Percentiles rank a stretch among this genome's conserved stretches.
Evolutionary conservation across 1,140 invertebrate genomes (phyloP).

Genomic region (Amyelois transitella): DNA sequence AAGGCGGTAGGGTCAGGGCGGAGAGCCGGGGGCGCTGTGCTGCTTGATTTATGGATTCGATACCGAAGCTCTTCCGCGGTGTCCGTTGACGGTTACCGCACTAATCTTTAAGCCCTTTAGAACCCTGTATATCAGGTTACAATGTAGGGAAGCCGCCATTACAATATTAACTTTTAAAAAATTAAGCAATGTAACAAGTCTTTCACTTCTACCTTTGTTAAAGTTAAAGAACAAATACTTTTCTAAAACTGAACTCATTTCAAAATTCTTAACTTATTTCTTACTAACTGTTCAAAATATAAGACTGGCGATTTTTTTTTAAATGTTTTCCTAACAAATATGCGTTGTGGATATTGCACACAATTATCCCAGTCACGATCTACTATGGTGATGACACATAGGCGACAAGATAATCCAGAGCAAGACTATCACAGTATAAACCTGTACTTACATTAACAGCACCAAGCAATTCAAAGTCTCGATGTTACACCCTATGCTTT

Average conservation of each 20-base stretch:
- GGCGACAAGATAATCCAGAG: not conserved
- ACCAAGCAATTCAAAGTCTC: not conserved
- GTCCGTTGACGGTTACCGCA: conserved; percentile 54
- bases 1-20: conserved; percentile 40
- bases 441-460: not conserved
- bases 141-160: conserved; percentile 3
- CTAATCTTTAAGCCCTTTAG: conserved; percentile 41
- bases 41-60: conserved; percentile 57
- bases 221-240: no score
- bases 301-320: no score
- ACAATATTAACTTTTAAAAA: not conserved
- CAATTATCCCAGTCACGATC: not conserved
- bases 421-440: not conserved
- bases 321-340: no score
- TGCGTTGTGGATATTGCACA: no score
- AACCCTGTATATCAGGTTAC: conserved; percentile 14
- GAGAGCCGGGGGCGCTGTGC: conserved; percentile 39
- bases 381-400: not conserved
- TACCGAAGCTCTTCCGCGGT: conserved; percentile 59
- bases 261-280: no score
- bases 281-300: no score
- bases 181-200: not conserved
- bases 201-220: no score
- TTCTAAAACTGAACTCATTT: not conserved
- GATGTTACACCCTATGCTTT: conserved; percentile 5